Base-by-base conservation (phyloP, 2,888 invertebrate genomes). In the Tanypteryx hageni region DNA sequence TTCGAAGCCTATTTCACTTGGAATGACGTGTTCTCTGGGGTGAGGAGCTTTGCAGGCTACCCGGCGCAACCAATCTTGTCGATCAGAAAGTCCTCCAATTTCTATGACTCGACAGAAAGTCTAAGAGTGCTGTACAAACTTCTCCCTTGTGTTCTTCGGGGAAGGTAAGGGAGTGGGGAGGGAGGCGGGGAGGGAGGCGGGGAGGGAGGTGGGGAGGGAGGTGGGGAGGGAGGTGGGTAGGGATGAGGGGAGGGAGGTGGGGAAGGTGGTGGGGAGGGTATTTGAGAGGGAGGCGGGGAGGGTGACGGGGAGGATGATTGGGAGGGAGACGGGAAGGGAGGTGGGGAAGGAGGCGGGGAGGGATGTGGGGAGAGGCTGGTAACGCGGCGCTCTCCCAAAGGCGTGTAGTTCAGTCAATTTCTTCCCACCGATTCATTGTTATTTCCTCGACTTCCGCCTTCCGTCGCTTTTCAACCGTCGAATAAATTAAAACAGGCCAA, bases 101-200 rank as follows among this genome's bases (percentile, higher is more conserved):
- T 44, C 89, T 89, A 89, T 89, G 89, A 89, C 89, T 89, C 89
- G 44, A 89, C 89, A 89, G 89, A 89, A 89, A 89, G 89, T 89
- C 68, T 61, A 5, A 82, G 64, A 89, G 89, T 5, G 89, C 89
- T 61, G 86, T 31, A 57, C 31, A 31, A 89, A 89, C 89, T 89
- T 61, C 89, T 31, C 59, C 44, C 44, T 83, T 44, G 56, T 83
- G 83, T 57, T 83, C 18, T 56, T 11, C 44, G 83, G 18, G 44
- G 44, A 44, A 44, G 44, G 5, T 1, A 44, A 5, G 44, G n/a
- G n/a, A n/a, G n/a, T n/a, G n/a, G n/a, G n/a, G n/a, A n/a, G n/a
- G n/a, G n/a, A n/a, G n/a, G n/a, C n/a, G n/a, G n/a, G n/a, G n/a
- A n/a, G n/a, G n/a, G n/a, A n/a, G n/a, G n/a, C n/a, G n/a, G n/a